Percentiles rank a stretch among this genome's conserved stretches.
phyloP scores from a whole-genome alignment of 2,113 vertebrate species.

The Todiramphus chloris region DNA sequence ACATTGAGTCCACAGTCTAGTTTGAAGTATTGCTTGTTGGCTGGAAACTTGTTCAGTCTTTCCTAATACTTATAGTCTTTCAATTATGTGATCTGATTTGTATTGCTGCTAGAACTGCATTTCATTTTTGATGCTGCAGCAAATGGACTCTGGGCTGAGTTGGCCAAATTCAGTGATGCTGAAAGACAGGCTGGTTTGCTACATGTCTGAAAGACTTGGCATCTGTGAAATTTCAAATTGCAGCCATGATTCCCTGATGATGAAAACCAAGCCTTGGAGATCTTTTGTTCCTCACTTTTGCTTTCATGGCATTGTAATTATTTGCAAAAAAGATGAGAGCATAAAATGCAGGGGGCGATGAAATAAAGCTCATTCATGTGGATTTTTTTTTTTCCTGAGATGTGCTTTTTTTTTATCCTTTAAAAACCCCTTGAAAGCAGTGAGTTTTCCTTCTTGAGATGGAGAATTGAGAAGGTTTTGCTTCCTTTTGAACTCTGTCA shows the following conservation, averaged over 20 bases:
- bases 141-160: slow-evolving; percentile 7
- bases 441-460: not conserved
- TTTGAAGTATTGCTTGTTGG: slow-evolving; percentile 29
- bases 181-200: not conserved
- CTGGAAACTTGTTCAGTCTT: slow-evolving; percentile 12
- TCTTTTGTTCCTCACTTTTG: not conserved
- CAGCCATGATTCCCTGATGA: not conserved
- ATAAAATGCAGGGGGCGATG: not conserved
- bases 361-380: not conserved
- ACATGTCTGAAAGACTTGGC: not conserved
- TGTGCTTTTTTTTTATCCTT: not conserved
- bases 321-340: not conserved
- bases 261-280: not conserved
- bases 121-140: slow-evolving; percentile 32
- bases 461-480: not conserved
- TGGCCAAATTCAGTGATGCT: slow-evolving; percentile 32
- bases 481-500: not conserved
- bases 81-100: slow-evolving; percentile 31
- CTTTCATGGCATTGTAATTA: not conserved
- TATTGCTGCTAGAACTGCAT: not conserved
- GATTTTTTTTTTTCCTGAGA: not conserved
- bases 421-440: not conserved
- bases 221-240: not conserved
- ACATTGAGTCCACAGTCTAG: not conserved
- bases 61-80: not conserved